These are phyloP conservation scores for Smittia sp. DNA, from an alignment of 2,888 invertebrate genomes.

Conservation along the genomic window DNA sequence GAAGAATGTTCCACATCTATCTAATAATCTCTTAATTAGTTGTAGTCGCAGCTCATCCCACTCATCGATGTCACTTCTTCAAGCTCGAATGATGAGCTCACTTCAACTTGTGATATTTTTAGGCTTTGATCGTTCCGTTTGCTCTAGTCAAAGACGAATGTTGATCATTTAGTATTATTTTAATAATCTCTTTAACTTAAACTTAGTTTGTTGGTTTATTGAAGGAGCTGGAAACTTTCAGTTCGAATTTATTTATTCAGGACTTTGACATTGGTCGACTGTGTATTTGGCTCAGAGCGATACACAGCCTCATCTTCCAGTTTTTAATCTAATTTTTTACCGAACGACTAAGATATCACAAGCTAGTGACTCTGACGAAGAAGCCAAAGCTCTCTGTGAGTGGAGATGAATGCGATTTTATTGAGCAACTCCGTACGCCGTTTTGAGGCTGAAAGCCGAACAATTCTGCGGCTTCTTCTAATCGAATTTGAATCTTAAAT, in stretches of 20 bases:
- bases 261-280: constrained; percentile 14
- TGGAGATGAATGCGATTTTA: too few relatives aligned
- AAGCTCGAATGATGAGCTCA: background rate
- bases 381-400: too few relatives aligned
- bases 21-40: background rate
- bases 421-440: too few relatives aligned
- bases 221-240: background rate
- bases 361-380: background rate
- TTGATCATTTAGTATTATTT: constrained; percentile 14
- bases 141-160: constrained; percentile 25
- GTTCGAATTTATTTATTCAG: background rate
- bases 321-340: too few relatives aligned
- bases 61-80: background rate
- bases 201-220: background rate
- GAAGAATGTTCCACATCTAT: background rate
- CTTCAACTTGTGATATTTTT: constrained; percentile 39
- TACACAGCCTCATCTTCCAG: background rate
- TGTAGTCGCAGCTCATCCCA: constrained; percentile 4
- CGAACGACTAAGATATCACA: background rate
- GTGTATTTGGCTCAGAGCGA: background rate
- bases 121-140: constrained; percentile 6
- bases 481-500: too few relatives aligned
- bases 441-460: too few relatives aligned
- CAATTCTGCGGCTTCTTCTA: too few relatives aligned
- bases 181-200: background rate